Percentiles rank a stretch among this genome's conserved stretches.
phyloP scores from a whole-genome alignment of 2,888 invertebrate species.

The Drosophila monieri region DNA sequence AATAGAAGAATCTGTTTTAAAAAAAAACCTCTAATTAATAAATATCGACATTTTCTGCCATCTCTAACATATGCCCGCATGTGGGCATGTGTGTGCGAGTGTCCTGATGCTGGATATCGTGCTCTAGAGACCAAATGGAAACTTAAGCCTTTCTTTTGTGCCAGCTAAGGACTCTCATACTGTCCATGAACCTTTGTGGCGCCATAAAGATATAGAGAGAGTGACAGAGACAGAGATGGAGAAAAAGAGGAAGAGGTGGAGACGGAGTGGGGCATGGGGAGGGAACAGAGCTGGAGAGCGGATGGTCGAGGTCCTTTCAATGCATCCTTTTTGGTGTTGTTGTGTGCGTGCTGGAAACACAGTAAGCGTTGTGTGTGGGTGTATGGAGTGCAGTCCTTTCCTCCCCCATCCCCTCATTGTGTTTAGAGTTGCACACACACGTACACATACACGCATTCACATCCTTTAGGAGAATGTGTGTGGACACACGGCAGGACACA shows the following conservation, averaged over 20 bases:
- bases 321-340: conserved; percentile 69
- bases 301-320: conserved; percentile 65
- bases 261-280: not conserved
- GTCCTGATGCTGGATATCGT: conserved; percentile 73
- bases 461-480: conserved; percentile 33
- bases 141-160: conserved; percentile 82
- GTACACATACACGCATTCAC: conserved; percentile 11
- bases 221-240: conserved; percentile 1
- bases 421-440: conserved; percentile 34
- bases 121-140: conserved; percentile 82
- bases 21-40: conserved; percentile 6
- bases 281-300: conserved; percentile 17
- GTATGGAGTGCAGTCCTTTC: conserved; percentile 55
- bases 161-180: conserved; percentile 77
- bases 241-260: not conserved
- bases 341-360: conserved; percentile 47
- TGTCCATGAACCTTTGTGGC: conserved; percentile 80
- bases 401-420: conserved; percentile 64
- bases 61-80: conserved; percentile 4
- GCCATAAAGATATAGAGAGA: conserved; percentile 34
- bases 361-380: conserved; percentile 25
- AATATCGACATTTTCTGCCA: not conserved
- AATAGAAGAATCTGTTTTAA: not conserved
- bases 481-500: conserved; percentile 56
- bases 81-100: conserved; percentile 38